phyloP scores from a whole-genome alignment of 2,797 vertebrate genomes.

The Peromyscus melanophrys region DNA sequence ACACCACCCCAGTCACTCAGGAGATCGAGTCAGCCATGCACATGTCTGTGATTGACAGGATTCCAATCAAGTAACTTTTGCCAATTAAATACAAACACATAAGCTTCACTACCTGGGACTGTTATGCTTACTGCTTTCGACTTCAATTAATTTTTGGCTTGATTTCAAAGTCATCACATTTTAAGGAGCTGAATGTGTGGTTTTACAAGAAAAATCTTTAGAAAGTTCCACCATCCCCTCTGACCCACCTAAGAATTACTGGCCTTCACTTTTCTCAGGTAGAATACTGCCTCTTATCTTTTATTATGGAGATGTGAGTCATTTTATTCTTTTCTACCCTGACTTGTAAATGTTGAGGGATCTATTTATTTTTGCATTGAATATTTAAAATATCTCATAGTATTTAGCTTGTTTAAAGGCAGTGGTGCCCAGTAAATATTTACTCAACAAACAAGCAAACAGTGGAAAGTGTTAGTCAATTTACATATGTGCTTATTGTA shows the following conservation, averaged over 20 bases:
- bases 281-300: background rate
- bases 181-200: constrained; percentile 42
- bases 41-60: constrained; percentile 3
- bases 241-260: background rate
- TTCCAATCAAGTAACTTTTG: constrained; percentile 65
- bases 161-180: constrained; percentile 61
- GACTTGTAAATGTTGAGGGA: background rate
- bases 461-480: background rate
- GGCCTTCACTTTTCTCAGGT: background rate
- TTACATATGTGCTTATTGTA: background rate
- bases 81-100: constrained; percentile 53
- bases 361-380: constrained; percentile 56
- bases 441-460: constrained; percentile 30
- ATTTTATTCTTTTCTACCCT: background rate
- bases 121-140: constrained; percentile 32
- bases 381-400: background rate
- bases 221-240: background rate
- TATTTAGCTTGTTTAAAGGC: background rate
- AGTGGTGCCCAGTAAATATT: constrained; percentile 26
- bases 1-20: background rate
- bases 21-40: background rate
- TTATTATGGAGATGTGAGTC: background rate
- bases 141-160: constrained; percentile 67
- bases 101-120: background rate
- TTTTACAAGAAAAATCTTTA: constrained; percentile 55